These are phyloP conservation scores for Ganaspis sp. DNA, from an alignment of 1,140 invertebrate genomes.

Conservation along the genomic window DNA sequence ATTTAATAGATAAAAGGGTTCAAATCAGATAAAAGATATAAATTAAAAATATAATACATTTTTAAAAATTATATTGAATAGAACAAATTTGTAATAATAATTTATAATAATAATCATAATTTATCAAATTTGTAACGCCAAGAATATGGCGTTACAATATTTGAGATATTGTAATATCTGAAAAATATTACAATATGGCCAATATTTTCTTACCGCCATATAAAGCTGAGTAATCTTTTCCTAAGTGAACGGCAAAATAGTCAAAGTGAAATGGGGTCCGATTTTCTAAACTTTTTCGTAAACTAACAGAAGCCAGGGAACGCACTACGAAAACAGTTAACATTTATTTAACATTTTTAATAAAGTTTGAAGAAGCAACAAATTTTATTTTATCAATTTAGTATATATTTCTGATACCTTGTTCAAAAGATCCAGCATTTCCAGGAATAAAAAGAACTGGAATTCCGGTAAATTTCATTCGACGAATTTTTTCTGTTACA, in stretches of 20 bases:
- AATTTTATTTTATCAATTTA: no score
- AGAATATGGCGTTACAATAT: no score
- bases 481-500: conserved; percentile 81
- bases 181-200: no score
- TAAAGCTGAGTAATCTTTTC: conserved; percentile 71
- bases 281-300: conserved; percentile 84
- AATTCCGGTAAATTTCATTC: conserved; percentile 87
- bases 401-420: conserved; percentile 78
- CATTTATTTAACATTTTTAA: not conserved
- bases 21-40: no score
- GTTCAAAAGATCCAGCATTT: conserved; percentile 93
- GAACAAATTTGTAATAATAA: no score
- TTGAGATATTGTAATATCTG: no score
- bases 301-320: conserved; percentile 91
- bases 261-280: conserved; percentile 86
- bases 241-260: conserved; percentile 83
- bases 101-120: no score
- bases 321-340: conserved; percentile 79
- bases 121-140: no score
- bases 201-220: conserved; percentile 71
- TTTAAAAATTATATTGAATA: no score
- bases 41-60: no score
- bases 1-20: no score
- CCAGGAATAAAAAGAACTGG: conserved; percentile 95
- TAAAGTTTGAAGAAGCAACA: no score